Conservation (phyloP, 2,113 vertebrate genomes). For the Aplodontia rufa region DNA sequence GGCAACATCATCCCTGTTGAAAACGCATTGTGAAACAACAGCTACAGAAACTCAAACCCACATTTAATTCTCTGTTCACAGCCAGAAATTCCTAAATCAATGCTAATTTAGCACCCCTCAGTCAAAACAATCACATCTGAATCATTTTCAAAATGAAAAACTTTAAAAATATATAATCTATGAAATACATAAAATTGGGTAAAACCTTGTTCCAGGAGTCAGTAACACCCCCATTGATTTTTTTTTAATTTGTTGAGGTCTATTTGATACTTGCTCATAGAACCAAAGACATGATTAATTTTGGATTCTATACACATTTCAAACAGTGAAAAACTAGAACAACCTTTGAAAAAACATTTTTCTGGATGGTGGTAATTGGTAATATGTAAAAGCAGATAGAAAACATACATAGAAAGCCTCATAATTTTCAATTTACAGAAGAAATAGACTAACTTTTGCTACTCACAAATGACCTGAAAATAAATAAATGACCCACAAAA, state of each 20-base stretch:
- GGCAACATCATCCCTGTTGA: background rate
- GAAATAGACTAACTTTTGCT: slow-evolving; percentile 15
- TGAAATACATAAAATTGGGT: background rate
- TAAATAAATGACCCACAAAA: slow-evolving; percentile 42
- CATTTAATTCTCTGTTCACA: background rate
- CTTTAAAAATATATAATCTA: background rate
- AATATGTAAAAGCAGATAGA: slow-evolving; percentile 56
- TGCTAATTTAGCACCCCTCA: background rate
- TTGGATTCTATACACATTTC: slow-evolving; percentile 18
- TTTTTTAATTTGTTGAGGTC: background rate
- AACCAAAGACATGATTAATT: slow-evolving; percentile 12
- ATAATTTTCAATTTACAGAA: slow-evolving; percentile 36
- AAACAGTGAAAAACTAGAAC: slow-evolving; percentile 29
- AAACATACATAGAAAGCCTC: background rate
- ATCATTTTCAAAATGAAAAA: slow-evolving; percentile 41
- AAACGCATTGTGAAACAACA: background rate
- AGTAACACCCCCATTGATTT: background rate
- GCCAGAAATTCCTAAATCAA: slow-evolving; percentile 34
- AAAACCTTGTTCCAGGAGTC: background rate
- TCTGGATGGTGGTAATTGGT: background rate
- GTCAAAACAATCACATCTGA: slow-evolving; percentile 32
- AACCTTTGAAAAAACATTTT: slow-evolving; percentile 22
- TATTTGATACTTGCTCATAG: background rate
- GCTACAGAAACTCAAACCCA: slow-evolving; percentile 37
- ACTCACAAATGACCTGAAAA: slow-evolving; percentile 28